Conservation (phyloP, 2,113 vertebrate species). For the Oryzias curvinotus region DNA sequence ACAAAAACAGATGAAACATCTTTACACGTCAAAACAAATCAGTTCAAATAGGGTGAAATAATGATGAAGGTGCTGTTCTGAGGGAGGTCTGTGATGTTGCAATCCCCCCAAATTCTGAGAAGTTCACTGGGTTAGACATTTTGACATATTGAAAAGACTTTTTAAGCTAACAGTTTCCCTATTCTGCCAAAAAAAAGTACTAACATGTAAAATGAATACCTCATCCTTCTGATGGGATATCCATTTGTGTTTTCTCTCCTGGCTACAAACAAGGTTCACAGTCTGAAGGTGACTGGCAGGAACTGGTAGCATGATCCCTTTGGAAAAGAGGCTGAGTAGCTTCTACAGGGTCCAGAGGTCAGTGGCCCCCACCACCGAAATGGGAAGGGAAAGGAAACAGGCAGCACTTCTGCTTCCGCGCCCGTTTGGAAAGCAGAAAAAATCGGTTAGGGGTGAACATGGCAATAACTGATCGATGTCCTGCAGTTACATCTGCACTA, state of each 20-base stretch:
- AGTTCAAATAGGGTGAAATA: not conserved
- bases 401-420: conserved; percentile 41
- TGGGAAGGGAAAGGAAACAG: conserved; percentile 56
- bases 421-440: not conserved
- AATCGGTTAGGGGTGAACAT: conserved; percentile 46
- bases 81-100: not conserved
- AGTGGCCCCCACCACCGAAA: conserved; percentile 38
- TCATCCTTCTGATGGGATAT: too few relatives aligned
- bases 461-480: conserved; percentile 60
- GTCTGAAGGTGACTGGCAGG: conserved; percentile 57
- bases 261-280: conserved; percentile 16
- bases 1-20: too few relatives aligned
- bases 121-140: not conserved
- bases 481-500: conserved; percentile 29
- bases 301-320: conserved; percentile 54
- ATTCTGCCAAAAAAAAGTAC: too few relatives aligned
- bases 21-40: not conserved
- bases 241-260: conserved; percentile 11
- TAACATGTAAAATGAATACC: too few relatives aligned
- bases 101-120: not conserved
- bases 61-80: not conserved
- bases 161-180: too few relatives aligned
- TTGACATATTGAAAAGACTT: not conserved
- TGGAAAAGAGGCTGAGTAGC: conserved; percentile 31
- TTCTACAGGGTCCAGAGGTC: conserved; percentile 65